phyloP scores from a whole-genome alignment of 2,113 vertebrate genomes.

The Hiodon tergisus region DNA sequence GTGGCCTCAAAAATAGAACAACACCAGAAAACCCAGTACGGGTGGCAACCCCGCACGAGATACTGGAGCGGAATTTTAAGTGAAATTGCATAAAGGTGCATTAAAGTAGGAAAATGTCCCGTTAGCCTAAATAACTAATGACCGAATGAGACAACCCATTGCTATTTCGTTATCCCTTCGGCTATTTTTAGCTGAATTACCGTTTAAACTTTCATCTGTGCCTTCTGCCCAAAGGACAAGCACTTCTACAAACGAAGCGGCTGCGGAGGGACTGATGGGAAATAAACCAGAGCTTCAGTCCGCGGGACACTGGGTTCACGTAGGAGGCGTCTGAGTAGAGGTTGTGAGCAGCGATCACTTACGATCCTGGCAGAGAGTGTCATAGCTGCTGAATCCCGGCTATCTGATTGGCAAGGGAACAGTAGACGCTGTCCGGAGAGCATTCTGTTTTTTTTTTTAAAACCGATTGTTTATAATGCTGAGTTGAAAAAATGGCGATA shows the following conservation, averaged over 20 bases:
- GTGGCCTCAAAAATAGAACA: no score
- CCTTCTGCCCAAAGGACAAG: not conserved
- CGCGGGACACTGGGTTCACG: not conserved
- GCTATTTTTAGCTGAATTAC: conserved; percentile 14
- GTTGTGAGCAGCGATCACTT: not conserved
- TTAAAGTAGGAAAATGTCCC: conserved; percentile 13
- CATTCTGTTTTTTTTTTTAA: conserved; percentile 11
- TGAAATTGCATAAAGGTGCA: not conserved
- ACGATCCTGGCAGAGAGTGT: not conserved
- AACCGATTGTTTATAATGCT: not conserved
- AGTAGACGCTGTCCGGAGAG: not conserved
- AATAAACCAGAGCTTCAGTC: conserved; percentile 11
- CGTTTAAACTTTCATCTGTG: not conserved
- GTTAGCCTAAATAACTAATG: conserved; percentile 1
- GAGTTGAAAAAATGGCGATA: no score
- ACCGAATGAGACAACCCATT: conserved; percentile 1
- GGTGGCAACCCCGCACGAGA: no score
- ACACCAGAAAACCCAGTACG: no score
- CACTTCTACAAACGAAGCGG: conserved; percentile 32
- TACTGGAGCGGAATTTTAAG: not conserved
- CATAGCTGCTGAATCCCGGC: not conserved
- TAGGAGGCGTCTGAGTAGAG: not conserved
- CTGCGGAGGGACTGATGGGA: conserved; percentile 20
- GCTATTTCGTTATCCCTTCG: not conserved
- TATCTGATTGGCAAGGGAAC: conserved; percentile 12